Evolutionary conservation across 2,888 invertebrate species (phyloP).

Genomic region (Drosophila phalerata): DNA sequence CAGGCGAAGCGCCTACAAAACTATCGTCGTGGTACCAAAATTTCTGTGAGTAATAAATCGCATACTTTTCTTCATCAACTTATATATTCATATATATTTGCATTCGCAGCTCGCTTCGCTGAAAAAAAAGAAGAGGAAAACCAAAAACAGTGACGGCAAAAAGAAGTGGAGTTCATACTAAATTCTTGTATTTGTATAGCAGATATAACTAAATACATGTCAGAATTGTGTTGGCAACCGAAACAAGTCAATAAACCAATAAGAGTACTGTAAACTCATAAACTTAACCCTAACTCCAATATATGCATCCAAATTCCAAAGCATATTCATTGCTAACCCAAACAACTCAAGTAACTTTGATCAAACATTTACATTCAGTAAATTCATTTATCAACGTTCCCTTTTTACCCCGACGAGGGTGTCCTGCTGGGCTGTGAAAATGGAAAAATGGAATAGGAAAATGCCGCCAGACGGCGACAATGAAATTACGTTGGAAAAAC

Average conservation of each 20-base stretch:
- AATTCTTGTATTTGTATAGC: not conserved
- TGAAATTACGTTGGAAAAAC: constrained; percentile 56
- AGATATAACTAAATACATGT: not conserved
- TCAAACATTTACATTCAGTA: constrained; percentile 20
- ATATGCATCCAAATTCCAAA: constrained; percentile 5
- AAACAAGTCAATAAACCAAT: constrained; percentile 56
- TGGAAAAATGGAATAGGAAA: constrained; percentile 8
- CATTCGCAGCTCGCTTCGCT: not conserved
- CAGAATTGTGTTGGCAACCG: constrained; percentile 62
- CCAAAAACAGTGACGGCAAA: not conserved
- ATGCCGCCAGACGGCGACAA: constrained; percentile 55
- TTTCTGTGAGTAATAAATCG: not conserved
- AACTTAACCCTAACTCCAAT: constrained; percentile 28
- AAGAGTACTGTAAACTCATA: constrained; percentile 22
- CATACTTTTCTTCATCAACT: not conserved
- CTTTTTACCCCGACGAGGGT: not conserved
- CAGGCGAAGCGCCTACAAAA: too few species aligned
- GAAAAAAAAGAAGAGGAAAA: not conserved
- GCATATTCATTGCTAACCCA: constrained; percentile 45
- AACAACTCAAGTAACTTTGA: constrained; percentile 53
- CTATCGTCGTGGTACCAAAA: not conserved
- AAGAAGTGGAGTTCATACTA: not conserved
- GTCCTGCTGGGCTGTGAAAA: not conserved
- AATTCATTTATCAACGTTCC: constrained; percentile 4
- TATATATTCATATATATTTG: not conserved